A percentile compares a stretch with the other conserved stretches of the same genome.
These are phyloP conservation scores for Arrhamphus sclerolepis DNA, from an alignment of 2,797 vertebrate genomes.

Conservation along the genomic window DNA sequence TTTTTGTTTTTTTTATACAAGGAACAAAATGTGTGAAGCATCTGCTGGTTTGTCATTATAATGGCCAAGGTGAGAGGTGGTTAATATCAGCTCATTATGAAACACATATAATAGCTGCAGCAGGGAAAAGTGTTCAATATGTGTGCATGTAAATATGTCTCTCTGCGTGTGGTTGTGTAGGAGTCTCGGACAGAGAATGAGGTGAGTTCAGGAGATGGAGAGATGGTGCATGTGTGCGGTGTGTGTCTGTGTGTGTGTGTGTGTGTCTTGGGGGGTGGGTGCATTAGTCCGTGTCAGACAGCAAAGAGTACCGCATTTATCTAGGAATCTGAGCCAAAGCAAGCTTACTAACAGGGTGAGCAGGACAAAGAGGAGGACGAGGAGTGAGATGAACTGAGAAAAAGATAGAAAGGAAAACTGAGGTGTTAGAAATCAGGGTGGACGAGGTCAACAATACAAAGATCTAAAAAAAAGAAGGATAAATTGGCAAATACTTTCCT, in stretches of 20 bases:
- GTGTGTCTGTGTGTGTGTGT: constrained; percentile 34
- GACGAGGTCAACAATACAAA: constrained; percentile 22
- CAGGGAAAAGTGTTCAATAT: background rate
- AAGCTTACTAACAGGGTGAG: constrained; percentile 67
- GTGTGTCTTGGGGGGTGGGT: constrained; percentile 73
- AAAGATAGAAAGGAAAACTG: constrained; percentile 72
- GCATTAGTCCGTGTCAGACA: constrained; percentile 79
- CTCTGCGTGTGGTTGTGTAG: constrained; percentile 39
- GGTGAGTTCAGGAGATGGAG: constrained; percentile 60
- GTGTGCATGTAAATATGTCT: constrained; percentile 33
- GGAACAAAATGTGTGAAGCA: constrained; percentile 43
- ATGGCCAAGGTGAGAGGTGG: constrained; percentile 2
- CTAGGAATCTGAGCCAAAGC: constrained; percentile 83
- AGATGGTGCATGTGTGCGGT: constrained; percentile 40
- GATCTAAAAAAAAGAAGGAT: constrained; percentile 24
- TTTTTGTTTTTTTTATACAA: constrained; percentile 9
- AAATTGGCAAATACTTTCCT: constrained; percentile 19
- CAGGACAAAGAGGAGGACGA: constrained; percentile 50
- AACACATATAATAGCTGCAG: background rate
- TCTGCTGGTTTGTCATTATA: constrained; percentile 43
- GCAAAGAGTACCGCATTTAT: constrained; percentile 82
- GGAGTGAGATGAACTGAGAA: constrained; percentile 47
- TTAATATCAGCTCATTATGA: constrained; percentile 2
- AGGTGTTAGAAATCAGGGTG: constrained; percentile 40
- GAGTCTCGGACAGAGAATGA: constrained; percentile 48